Percentiles rank a stretch among this genome's conserved stretches.
These are phyloP conservation scores for Atlantisia rogersi DNA, from an alignment of 2,113 vertebrate species.

Conservation along the genomic window DNA sequence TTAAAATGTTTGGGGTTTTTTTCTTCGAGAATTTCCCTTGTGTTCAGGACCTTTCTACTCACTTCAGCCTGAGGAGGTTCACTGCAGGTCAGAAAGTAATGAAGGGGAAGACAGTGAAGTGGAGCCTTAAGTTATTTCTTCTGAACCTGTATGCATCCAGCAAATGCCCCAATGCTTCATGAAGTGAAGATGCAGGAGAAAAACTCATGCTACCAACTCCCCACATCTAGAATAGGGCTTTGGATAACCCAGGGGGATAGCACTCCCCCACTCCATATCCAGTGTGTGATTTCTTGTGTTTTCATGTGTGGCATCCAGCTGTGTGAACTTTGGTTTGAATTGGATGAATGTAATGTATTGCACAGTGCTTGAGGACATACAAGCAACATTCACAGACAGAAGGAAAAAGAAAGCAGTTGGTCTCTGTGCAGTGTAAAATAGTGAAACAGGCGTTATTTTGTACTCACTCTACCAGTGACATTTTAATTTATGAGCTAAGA, in stretches of 20 bases:
- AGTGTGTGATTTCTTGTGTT: not conserved
- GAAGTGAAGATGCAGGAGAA: not conserved
- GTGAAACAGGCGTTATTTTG: constrained; percentile 58
- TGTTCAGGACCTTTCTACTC: not conserved
- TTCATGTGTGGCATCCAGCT: not conserved
- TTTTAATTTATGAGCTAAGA: constrained; percentile 79
- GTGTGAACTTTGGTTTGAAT: not conserved
- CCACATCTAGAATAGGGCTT: not conserved
- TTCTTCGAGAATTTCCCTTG: not conserved
- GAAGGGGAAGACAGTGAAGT: not conserved
- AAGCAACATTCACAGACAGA: not conserved
- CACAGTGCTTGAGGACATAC: not conserved
- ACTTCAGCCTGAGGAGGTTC: not conserved
- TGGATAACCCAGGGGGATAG: not conserved
- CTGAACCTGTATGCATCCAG: not conserved
- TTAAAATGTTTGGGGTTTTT: not conserved
- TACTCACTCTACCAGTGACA: constrained; percentile 69
- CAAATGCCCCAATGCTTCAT: not conserved
- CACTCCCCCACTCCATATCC: not conserved
- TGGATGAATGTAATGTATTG: not conserved
- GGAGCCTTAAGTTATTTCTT: not conserved
- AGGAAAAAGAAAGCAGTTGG: not conserved
- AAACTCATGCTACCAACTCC: not conserved
- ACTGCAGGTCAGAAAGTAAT: not conserved
- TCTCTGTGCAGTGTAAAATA: not conserved